Conservation (phyloP, 2,113 vertebrate species). For the Puntigrus tetrazona region DNA sequence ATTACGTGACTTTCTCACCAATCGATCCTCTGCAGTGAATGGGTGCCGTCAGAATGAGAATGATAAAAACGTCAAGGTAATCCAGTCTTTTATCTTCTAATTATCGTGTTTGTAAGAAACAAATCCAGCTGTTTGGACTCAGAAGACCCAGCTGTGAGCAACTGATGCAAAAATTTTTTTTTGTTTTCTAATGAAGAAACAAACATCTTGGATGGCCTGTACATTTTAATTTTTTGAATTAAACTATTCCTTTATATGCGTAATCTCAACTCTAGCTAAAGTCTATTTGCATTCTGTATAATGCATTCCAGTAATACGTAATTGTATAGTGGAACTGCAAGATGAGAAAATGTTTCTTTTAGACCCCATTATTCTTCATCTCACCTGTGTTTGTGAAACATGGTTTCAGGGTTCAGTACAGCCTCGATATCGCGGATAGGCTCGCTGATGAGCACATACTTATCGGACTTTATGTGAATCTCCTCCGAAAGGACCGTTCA, state of each 20-base stretch:
- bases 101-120: no score
- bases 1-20: no score
- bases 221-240: no score
- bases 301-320: background rate
- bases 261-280: background rate
- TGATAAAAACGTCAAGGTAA: no score
- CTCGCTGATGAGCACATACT: constrained; percentile 98
- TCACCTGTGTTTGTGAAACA: constrained; percentile 62
- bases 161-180: no score
- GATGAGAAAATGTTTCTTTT: background rate
- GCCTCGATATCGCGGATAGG: constrained; percentile 96
- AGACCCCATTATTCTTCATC: background rate
- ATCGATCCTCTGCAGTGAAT: no score
- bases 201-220: no score
- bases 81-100: no score
- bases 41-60: no score
- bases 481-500: constrained; percentile 90
- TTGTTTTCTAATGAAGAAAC: no score
- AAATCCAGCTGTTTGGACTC: no score
- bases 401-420: constrained; percentile 93
- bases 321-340: background rate
- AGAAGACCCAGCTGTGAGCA: no score
- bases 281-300: background rate
- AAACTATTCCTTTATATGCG: background rate
- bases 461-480: constrained; percentile 95